Evolutionary conservation across 2,113 vertebrate species (phyloP), one percentile per base, ranked within the genome.

Genomic region (Parotia lawesii): DNA sequence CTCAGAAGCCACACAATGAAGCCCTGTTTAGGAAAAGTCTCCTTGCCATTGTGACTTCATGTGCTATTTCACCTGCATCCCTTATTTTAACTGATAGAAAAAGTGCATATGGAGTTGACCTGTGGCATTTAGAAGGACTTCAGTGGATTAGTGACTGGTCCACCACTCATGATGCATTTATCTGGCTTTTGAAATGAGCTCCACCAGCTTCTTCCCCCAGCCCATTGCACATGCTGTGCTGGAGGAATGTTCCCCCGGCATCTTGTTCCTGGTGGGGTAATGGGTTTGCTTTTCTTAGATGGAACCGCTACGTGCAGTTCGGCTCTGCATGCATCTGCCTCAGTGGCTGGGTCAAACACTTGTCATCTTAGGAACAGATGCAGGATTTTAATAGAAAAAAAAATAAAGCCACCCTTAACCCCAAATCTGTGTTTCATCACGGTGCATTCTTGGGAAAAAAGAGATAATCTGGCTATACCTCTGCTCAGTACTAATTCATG

Each of bases 101-200:
- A 82, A 53, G 22, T 45, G 9, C 14, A 9, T 2, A 13, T 47
- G 53, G 22, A 6, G 11, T 61, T 89, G 54, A n/a, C 2, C 1
- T 29, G 42, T 11, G 38, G 44, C 40, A 9, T 48, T 60, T 42
- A 24, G 60, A 50, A 67, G 48, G 45, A 67, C 25, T 44, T 31
- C 5, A 19, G n/a, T 54, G 80, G 31, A 29, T 76, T 31, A 61
- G 45, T 23, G 58, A 31, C 35, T 44, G 37, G 31, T 21, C 35
- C 10, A 3, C 15, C 25, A 9, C 29, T 33, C 6, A 2, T 0
- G 0, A 15, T 38, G 48, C 12, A 5, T 72, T 85, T 71, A 37
- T 62, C 24, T 71, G 47, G 60, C 50, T 73, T 82, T 72, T 31
- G 75, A 66, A 88, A 62, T 1, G 2, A 69, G 31, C 38, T 88